Evolutionary conservation across 2,888 invertebrate genomes (phyloP).

Genomic region (Xestobium rufovillosum): DNA sequence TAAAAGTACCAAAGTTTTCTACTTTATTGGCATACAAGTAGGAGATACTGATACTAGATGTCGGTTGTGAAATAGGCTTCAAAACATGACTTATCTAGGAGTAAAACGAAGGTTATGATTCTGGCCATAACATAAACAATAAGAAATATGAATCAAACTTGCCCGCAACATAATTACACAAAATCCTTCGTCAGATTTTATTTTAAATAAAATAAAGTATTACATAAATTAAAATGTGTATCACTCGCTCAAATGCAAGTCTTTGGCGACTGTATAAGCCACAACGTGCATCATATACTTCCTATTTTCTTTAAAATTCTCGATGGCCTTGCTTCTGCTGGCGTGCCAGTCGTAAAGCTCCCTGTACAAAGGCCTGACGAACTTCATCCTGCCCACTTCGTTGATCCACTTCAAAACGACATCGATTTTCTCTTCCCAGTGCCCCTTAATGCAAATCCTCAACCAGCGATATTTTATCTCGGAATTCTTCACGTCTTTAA

Average conservation of each 20-base stretch:
- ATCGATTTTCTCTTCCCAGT: constrained; percentile 58
- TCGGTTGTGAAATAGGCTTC: too few relatives aligned
- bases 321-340: constrained; percentile 57
- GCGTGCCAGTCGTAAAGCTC: constrained; percentile 76
- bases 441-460: constrained; percentile 66
- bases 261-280: constrained; percentile 65
- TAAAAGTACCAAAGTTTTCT: too few relatives aligned
- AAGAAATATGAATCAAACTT: too few relatives aligned
- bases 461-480: constrained; percentile 78
- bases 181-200: too few relatives aligned
- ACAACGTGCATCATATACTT: constrained; percentile 79
- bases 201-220: constrained; percentile 9
- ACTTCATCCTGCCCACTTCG: constrained; percentile 86
- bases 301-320: constrained; percentile 63
- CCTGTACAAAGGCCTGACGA: constrained; percentile 78
- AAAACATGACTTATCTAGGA: too few relatives aligned
- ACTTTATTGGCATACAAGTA: too few relatives aligned
- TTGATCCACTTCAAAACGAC: constrained; percentile 71
- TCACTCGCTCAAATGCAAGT: constrained; percentile 52
- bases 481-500: constrained; percentile 61
- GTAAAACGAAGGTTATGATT: too few relatives aligned
- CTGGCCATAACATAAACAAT: too few relatives aligned
- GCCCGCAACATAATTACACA: too few relatives aligned
- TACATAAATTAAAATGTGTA: constrained; percentile 10
- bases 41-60: too few relatives aligned